A percentile compares a stretch with the other conserved stretches of the same genome.
These are phyloP conservation scores for Ellobius talpinus DNA, from an alignment of 2,113 vertebrate species.

Conservation along the genomic window DNA sequence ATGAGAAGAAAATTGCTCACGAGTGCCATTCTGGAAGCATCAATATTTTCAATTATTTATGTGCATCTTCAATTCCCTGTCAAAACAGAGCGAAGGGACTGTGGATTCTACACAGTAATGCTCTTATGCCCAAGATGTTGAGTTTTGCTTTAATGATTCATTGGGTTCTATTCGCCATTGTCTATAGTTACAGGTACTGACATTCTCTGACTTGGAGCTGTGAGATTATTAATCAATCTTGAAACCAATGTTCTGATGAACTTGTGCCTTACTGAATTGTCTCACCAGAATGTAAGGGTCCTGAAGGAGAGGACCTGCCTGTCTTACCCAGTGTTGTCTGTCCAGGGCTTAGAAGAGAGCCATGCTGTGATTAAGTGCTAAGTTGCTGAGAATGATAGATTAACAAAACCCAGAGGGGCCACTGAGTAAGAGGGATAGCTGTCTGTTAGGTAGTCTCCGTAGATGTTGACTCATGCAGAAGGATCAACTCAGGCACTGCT, in stretches of 20 bases:
- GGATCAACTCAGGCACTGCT: accelerated
- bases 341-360: too few species aligned
- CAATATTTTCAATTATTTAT: conserved; percentile 65
- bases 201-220: neutral
- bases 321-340: accelerated
- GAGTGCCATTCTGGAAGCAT: conserved; percentile 13
- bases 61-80: neutral
- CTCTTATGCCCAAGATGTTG: neutral
- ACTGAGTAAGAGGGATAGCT: neutral
- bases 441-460: neutral
- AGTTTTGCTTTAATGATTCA: neutral
- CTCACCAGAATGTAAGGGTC: too few species aligned
- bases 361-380: accelerated
- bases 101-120: neutral
- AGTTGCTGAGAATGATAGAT: accelerated
- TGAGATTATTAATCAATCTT: neutral
- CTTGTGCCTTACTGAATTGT: accelerated
- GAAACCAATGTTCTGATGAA: neutral
- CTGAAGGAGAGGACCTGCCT: neutral
- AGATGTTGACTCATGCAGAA: neutral
- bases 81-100: neutral
- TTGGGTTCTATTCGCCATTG: neutral
- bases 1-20: conserved; percentile 11
- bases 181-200: neutral
- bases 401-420: accelerated